Conservation (phyloP, 2,113 vertebrate species). For the Piliocolobus tephrosceles region DNA sequence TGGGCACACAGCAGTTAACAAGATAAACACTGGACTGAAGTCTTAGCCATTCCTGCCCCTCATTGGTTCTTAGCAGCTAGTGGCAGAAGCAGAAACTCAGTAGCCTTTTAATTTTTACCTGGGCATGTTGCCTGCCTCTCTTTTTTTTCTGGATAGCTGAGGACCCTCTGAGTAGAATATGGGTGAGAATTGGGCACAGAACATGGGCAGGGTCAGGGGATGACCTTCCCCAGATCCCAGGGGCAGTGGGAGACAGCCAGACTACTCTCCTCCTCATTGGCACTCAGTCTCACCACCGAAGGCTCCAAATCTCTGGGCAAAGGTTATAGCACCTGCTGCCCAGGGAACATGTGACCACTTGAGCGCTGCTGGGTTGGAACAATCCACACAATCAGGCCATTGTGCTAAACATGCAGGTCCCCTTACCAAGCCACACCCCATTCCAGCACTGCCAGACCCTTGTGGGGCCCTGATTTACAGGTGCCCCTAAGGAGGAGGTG, state of each 20-base stretch:
- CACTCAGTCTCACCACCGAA: background rate
- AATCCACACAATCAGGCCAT: constrained; percentile 54
- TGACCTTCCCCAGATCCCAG: background rate
- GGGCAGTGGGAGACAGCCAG: background rate
- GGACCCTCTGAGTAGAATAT: background rate
- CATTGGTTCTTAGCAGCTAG: background rate
- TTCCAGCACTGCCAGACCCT: background rate
- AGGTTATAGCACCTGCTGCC: constrained; percentile 62
- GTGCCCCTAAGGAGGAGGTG: background rate
- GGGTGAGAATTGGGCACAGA: background rate
- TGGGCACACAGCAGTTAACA: background rate
- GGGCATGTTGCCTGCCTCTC: background rate
- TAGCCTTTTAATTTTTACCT: background rate
- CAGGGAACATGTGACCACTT: constrained; percentile 57
- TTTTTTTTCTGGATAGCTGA: background rate
- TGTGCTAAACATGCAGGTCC: constrained; percentile 49
- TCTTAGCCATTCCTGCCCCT: background rate
- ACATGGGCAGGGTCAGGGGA: background rate
- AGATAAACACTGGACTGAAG: background rate
- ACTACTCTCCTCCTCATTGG: background rate
- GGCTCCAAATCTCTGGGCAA: constrained; percentile 46
- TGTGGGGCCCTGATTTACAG: background rate
- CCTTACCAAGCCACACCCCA: constrained; percentile 47
- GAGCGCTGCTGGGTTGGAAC: constrained; percentile 59
- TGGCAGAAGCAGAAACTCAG: background rate